Evolutionary conservation across 2,797 vertebrate genomes (phyloP), one percentile per base, ranked within the genome.

Genomic region (Martes flavigula): DNA sequence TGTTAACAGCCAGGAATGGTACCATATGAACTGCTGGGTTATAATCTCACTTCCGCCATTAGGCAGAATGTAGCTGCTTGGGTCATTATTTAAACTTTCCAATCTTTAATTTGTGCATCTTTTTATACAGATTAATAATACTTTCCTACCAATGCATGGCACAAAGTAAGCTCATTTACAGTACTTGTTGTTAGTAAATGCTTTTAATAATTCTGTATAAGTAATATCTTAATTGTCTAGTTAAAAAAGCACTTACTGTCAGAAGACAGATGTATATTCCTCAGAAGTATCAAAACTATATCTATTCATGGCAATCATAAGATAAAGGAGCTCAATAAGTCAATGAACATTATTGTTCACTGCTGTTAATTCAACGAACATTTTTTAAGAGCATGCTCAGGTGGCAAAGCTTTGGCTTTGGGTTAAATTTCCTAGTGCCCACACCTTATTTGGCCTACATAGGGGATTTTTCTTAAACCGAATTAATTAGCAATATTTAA

Each of bases 71-170:
- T 40, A 96, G 62, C 62, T 58, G 84, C 56, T 30, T 62, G 40
- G 23, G 18, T 32, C 77, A 96, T 96, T 46, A 77, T 88, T 62
- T 87, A 70, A 96, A 51, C 21, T 96, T 90, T 85, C 85, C 87
- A 58, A 60, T 25, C 62, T 90, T 87, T 60, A 66, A 56, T 95
- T 92, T 91, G 92, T 51, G 11, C 51, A 35, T 56, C 46, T 43
- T 83, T 32, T 58, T 27, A 92, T 14, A 64, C 23, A 20, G 58
- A 64, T 46, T 46, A 30, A 15, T 5, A 58, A 43, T 18, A 78
- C 11, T 60, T 68, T 14, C 27, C 51, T 51, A 84, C 72, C 51
- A 84, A 77, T 8, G 40, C 40, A 43, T 14, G 51, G 21, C 51
- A 43, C n/a, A 78, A 0, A 21, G 32, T 58, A n/a, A 77, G 68